phyloP scores from a whole-genome alignment of 2,888 invertebrate species.

The Lepeophtheirus nordmannii region DNA sequence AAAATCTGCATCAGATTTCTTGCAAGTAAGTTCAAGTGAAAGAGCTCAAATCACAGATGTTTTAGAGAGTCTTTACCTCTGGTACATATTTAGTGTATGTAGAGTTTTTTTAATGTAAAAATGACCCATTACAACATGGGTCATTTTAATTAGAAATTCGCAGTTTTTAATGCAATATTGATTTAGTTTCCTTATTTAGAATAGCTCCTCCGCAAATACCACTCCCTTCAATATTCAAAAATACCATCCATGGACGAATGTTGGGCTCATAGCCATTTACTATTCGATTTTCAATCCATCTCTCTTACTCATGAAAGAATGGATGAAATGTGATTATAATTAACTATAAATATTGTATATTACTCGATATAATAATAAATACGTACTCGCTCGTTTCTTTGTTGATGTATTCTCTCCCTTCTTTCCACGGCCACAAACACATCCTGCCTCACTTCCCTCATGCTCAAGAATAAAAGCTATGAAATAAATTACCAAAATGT shows the following conservation, averaged over 20 bases:
- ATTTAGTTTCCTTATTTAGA: conserved; percentile 14
- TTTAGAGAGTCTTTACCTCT: too few relatives aligned
- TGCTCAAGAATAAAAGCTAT: background rate
- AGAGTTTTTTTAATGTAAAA: too few relatives aligned
- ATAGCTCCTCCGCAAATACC: conserved; percentile 15
- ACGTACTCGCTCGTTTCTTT: background rate
- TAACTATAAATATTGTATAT: background rate
- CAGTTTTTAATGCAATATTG: background rate
- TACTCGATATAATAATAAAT: too few relatives aligned
- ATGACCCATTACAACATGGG: too few relatives aligned
- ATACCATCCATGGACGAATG: conserved; percentile 9
- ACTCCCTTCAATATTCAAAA: conserved; percentile 7
- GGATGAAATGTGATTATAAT: background rate
- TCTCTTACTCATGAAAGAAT: background rate
- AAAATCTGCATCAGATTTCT: too few relatives aligned
- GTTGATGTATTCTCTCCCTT: background rate
- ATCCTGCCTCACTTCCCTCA: background rate
- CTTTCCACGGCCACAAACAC: background rate
- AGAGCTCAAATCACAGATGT: too few relatives aligned
- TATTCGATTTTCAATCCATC: background rate
- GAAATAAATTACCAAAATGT: too few relatives aligned
- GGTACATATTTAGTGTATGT: too few relatives aligned
- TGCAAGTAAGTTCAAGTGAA: too few relatives aligned
- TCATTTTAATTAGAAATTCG: too few relatives aligned
- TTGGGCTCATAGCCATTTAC: conserved; percentile 14